phyloP scores from a whole-genome alignment of 2,797 vertebrate species.

The Platyrinchus mystaceus region DNA sequence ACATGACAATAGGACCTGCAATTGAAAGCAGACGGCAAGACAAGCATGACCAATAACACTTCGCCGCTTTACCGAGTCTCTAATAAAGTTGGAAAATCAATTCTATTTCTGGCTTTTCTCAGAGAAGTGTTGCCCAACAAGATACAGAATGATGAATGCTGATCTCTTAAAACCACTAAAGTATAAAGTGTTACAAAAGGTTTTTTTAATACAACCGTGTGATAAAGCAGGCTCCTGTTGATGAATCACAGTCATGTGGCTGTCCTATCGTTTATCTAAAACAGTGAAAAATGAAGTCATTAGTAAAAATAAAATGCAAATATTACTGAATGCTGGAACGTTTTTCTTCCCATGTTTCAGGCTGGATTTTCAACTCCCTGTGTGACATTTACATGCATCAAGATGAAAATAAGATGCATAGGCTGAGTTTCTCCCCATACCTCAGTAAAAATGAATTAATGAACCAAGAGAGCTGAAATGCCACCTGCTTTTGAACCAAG shows the following conservation, averaged over 20 bases:
- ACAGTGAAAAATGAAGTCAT: conserved; percentile 72
- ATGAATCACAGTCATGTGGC: conserved; percentile 64
- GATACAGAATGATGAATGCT: conserved; percentile 76
- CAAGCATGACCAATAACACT: conserved; percentile 30
- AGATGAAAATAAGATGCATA: not conserved
- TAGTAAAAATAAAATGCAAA: conserved; percentile 74
- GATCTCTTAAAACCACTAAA: conserved; percentile 76
- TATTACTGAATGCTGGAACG: conserved; percentile 51
- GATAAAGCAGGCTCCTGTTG: conserved; percentile 64
- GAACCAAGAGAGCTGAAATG: not conserved
- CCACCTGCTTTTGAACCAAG: not conserved
- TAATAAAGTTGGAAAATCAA: conserved; percentile 59
- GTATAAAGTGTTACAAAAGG: conserved; percentile 71
- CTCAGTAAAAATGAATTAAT: not conserved
- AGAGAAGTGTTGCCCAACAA: conserved; percentile 59
- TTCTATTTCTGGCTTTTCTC: conserved; percentile 64
- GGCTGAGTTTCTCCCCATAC: not conserved
- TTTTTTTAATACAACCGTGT: conserved; percentile 45
- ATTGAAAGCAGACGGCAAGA: not conserved
- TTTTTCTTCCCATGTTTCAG: conserved; percentile 55
- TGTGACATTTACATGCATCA: not conserved
- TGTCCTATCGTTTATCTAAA: conserved; percentile 58
- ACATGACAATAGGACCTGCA: not conserved
- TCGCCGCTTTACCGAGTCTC: not conserved
- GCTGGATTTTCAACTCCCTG: conserved; percentile 2